Percentiles rank a stretch among this genome's conserved stretches.
Conservation (phyloP, 2,888 invertebrate genomes). For the Thymelicus acteon region DNA sequence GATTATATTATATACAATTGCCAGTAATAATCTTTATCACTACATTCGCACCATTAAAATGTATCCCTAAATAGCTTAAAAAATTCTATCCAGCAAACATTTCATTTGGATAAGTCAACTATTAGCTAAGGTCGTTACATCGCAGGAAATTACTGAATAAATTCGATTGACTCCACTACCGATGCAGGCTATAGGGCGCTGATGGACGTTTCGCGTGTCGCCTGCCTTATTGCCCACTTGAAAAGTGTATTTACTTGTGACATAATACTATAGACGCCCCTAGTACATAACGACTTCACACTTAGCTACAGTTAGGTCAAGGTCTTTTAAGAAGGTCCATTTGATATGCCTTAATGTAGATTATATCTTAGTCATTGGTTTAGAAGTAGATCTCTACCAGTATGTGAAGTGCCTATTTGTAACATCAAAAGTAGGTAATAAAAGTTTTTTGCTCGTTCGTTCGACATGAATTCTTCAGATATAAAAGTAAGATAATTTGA, state of each 20-base stretch:
- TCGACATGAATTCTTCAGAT: no score
- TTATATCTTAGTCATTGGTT: no score
- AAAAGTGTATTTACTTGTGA: conserved; percentile 40
- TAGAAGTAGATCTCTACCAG: no score
- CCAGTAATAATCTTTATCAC: no score
- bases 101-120: conserved; percentile 60
- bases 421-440: no score
- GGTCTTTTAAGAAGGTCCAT: not conserved
- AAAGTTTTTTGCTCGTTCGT: no score
- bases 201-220: conserved; percentile 75
- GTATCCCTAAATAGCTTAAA: conserved; percentile 27
- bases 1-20: no score
- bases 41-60: no score
- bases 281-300: conserved; percentile 8
- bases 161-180: conserved; percentile 72
- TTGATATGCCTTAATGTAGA: no score
- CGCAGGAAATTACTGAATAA: conserved; percentile 76
- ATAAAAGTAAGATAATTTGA: no score
- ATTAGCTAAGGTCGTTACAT: conserved; percentile 62
- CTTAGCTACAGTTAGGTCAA: not conserved
- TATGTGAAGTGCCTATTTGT: no score
- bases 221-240: conserved; percentile 42
- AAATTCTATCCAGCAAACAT: conserved; percentile 57
- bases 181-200: conserved; percentile 60
- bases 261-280: conserved; percentile 16